Evolutionary conservation across 2,113 vertebrate genomes (phyloP).

Genomic region (Leuciscus idus): DNA sequence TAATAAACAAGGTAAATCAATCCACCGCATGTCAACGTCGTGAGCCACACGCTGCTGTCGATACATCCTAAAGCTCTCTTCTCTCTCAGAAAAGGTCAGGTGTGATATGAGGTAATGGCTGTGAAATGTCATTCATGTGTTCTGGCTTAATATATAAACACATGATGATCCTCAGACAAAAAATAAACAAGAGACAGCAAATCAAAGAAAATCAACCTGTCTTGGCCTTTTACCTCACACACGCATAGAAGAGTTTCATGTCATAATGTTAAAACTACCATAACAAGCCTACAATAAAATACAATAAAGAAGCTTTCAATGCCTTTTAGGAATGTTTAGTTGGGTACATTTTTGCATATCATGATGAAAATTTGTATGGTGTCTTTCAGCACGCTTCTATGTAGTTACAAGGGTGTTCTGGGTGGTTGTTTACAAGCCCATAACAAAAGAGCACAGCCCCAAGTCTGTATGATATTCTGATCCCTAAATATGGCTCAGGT

Average conservation of each 20-base stretch:
- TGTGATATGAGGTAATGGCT: background rate
- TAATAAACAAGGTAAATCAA: conserved; percentile 22
- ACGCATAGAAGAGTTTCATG: background rate
- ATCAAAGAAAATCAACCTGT: background rate
- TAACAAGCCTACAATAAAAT: background rate
- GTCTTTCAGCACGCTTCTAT: too few relatives aligned
- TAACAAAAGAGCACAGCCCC: too few relatives aligned
- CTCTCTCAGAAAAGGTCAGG: conserved; percentile 30
- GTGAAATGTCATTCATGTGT: conserved; percentile 17
- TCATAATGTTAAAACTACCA: background rate
- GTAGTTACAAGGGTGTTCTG: background rate
- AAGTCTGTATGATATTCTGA: too few relatives aligned
- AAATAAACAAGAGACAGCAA: background rate
- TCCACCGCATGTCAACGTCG: background rate
- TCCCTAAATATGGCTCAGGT: too few relatives aligned
- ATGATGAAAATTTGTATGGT: background rate
- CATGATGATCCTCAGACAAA: background rate
- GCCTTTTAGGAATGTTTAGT: background rate
- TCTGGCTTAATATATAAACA: conserved; percentile 3
- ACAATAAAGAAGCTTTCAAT: background rate
- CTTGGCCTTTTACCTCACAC: background rate
- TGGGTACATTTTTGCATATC: background rate
- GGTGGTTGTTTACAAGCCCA: background rate
- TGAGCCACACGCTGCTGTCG: background rate
- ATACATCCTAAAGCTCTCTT: background rate